Evolutionary conservation across 2,113 vertebrate species (phyloP).

Genomic region (Choloepus hoffmanni): DNA sequence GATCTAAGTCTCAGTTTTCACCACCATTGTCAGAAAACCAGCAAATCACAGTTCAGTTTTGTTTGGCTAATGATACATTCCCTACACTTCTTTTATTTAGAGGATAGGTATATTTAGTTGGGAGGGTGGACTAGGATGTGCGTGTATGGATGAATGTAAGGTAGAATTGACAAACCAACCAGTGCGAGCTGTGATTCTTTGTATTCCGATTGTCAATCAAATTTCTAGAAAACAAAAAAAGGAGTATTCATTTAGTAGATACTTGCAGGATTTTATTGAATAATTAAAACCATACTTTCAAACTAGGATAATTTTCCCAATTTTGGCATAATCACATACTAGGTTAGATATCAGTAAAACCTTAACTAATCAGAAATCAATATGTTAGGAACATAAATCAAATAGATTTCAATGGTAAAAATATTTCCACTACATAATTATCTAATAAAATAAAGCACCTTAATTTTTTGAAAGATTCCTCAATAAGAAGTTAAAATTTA

Average conservation of each 20-base stretch:
- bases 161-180: background rate
- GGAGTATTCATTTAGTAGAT: background rate
- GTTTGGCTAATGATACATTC: background rate
- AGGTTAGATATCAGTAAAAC: slow-evolving; percentile 9
- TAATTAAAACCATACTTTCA: slow-evolving; percentile 1
- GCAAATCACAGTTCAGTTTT: background rate
- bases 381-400: background rate
- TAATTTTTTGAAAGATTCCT: background rate
- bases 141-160: background rate
- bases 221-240: background rate
- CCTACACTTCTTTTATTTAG: background rate
- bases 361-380: slow-evolving; percentile 19
- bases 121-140: background rate
- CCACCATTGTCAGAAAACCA: background rate
- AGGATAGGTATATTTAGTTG: background rate
- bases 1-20: background rate
- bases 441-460: background rate
- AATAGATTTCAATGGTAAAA: slow-evolving; percentile 16
- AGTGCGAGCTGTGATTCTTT: background rate
- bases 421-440: slow-evolving; percentile 27
- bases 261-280: background rate
- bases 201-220: background rate
- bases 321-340: background rate
- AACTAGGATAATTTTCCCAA: background rate
- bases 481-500: background rate